These are phyloP conservation scores for Pelecanoides urinatrix DNA, from an alignment of 2,113 vertebrate genomes.

Conservation along the genomic window DNA sequence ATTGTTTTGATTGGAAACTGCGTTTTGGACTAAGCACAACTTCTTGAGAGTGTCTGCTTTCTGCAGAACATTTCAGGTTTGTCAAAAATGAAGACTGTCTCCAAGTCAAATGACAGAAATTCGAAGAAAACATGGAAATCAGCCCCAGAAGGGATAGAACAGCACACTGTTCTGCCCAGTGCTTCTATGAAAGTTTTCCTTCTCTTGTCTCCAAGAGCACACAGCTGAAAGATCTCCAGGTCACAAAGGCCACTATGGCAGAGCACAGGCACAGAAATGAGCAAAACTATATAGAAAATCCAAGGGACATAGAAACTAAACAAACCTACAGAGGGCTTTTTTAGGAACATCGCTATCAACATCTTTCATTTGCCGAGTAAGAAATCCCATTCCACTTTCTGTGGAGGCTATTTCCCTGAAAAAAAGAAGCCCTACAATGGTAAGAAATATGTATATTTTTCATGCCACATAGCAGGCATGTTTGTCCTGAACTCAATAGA, in stretches of 20 bases:
- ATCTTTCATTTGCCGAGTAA: constrained; percentile 2
- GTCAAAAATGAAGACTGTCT: not conserved
- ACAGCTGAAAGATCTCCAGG: not conserved
- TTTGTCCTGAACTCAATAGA: not conserved
- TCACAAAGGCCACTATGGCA: not conserved
- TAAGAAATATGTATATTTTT: not conserved
- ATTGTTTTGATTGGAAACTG: not conserved
- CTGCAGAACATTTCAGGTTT: not conserved
- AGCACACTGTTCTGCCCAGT: not conserved
- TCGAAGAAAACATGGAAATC: not conserved
- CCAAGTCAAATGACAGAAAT: not conserved
- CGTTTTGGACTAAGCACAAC: not conserved
- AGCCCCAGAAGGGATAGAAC: not conserved
- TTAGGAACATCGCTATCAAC: not conserved
- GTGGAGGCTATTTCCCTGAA: not conserved
- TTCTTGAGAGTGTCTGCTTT: not conserved
- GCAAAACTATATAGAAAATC: not conserved
- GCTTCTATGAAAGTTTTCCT: not conserved
- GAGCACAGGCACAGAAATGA: not conserved
- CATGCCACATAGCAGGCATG: not conserved
- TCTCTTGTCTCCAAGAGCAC: constrained; percentile 18
- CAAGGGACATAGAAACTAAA: not conserved
- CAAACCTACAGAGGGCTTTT: not conserved
- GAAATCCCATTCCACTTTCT: constrained; percentile 29
- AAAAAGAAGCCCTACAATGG: constrained; percentile 16